Conservation (phyloP, 2,797 vertebrate species). For the Rhadinocentrus ornatus region DNA sequence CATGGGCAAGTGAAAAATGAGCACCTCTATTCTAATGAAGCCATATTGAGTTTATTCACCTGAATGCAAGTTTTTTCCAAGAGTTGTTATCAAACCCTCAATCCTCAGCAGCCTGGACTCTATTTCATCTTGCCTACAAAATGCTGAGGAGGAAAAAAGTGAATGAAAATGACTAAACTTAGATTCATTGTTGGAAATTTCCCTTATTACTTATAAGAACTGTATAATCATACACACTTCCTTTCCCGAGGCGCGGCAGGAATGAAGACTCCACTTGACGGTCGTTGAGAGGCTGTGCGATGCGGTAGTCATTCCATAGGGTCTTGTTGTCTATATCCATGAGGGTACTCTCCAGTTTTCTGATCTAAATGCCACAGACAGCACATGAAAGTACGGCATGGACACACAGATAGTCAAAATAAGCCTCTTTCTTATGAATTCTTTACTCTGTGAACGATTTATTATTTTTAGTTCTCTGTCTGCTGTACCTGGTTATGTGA, state of each 20-base stretch:
- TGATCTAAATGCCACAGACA: constrained; percentile 78
- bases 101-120: constrained; percentile 83
- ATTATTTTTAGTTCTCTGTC: not conserved
- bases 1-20: not conserved
- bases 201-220: not conserved
- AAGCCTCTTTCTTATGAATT: not conserved
- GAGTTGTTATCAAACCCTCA: constrained; percentile 83
- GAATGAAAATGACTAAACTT: not conserved
- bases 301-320: constrained; percentile 88
- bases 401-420: not conserved
- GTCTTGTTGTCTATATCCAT: constrained; percentile 87
- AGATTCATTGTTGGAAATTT: not conserved
- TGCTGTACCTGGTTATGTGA: constrained; percentile 89
- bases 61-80: constrained; percentile 78
- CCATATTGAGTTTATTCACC: constrained; percentile 50
- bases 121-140: constrained; percentile 85
- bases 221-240: constrained; percentile 75
- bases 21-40: not conserved
- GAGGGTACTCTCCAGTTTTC: constrained; percentile 87
- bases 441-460: not conserved
- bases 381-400: not conserved
- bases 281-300: constrained; percentile 84
- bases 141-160: constrained; percentile 72
- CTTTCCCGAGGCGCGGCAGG: constrained; percentile 59
- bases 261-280: constrained; percentile 90